These are phyloP conservation scores for Frieseomelitta varia DNA, from an alignment of 1,140 invertebrate genomes.

Conservation along the genomic window DNA sequence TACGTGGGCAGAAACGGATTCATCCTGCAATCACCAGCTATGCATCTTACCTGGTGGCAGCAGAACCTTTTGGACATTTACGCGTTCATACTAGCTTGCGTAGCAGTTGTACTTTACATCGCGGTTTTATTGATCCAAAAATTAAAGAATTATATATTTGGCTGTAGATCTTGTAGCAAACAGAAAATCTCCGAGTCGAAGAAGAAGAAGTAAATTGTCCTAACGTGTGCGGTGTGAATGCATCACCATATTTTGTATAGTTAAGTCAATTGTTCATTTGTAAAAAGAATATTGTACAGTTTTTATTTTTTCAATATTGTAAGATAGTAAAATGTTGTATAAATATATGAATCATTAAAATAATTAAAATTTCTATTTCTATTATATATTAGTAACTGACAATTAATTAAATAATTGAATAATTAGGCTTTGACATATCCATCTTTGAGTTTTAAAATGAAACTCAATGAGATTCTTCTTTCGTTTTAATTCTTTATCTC, in stretches of 20 bases:
- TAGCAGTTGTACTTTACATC: constrained; percentile 1
- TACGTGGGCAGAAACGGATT: constrained; percentile 79
- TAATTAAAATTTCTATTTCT: neutral
- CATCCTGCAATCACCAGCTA: constrained; percentile 71
- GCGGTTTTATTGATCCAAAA: constrained; percentile 22
- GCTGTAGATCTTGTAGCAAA: neutral
- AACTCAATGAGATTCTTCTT: neutral
- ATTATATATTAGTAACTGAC: neutral
- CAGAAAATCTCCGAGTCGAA: constrained; percentile 25
- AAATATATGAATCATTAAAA: neutral
- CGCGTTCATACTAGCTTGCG: constrained; percentile 45
- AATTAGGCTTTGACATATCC: neutral
- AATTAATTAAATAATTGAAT: neutral
- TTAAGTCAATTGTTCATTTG: neutral
- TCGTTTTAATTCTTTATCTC: neutral
- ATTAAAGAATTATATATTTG: constrained; percentile 18
- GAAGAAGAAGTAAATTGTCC: constrained; percentile 42
- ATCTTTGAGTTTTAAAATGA: neutral
- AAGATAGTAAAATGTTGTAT: neutral
- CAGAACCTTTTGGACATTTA: constrained; percentile 73
- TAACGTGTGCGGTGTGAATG: neutral
- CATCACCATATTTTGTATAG: neutral
- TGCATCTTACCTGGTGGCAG: constrained; percentile 78
- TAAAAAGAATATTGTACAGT: too few species aligned
- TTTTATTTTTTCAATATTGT: neutral